These are phyloP conservation scores for Fabriciana adippe DNA, from an alignment of 2,888 invertebrate species.

Conservation along the genomic window DNA sequence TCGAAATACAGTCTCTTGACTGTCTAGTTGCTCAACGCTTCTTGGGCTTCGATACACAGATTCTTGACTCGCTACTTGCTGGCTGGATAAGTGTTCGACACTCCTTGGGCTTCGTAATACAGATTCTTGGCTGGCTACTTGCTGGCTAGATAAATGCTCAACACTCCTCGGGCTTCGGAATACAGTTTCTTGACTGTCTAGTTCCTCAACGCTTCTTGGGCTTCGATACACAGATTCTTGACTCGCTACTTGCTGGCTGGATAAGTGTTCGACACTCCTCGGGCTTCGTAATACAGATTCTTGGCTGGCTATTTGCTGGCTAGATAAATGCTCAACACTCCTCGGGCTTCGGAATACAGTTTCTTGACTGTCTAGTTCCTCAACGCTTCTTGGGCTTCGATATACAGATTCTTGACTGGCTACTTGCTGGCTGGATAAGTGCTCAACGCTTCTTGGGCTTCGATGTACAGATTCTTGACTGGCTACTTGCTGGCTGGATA, in stretches of 20 bases:
- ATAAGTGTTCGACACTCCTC: slow-evolving; percentile 32
- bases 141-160: too few relatives aligned
- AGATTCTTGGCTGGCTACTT: slow-evolving; percentile 24
- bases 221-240: slow-evolving; percentile 4
- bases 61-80: slow-evolving; percentile 23
- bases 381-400: slow-evolving; percentile 34
- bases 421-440: slow-evolving; percentile 18
- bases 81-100: slow-evolving; percentile 26
- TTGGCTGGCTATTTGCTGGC: slow-evolving; percentile 13
- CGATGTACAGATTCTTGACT: slow-evolving; percentile 7
- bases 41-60: slow-evolving; percentile 21
- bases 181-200: slow-evolving; percentile 10
- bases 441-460: slow-evolving; percentile 33
- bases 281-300: slow-evolving; percentile 12
- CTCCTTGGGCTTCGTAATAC: slow-evolving; percentile 20
- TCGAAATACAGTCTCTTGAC: slow-evolving; percentile 19
- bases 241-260: slow-evolving; percentile 16
- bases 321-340: slow-evolving; percentile 32
- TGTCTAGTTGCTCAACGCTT: slow-evolving; percentile 25
- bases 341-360: slow-evolving; percentile 16
- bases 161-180: slow-evolving; percentile 31
- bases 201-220: slow-evolving; percentile 32
- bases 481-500: slow-evolving; percentile 15
- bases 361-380: slow-evolving; percentile 16
- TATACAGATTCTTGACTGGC: slow-evolving; percentile 7